Evolutionary conservation across 2,113 vertebrate genomes (phyloP).

Genomic region (Atrichornis clamosus): DNA sequence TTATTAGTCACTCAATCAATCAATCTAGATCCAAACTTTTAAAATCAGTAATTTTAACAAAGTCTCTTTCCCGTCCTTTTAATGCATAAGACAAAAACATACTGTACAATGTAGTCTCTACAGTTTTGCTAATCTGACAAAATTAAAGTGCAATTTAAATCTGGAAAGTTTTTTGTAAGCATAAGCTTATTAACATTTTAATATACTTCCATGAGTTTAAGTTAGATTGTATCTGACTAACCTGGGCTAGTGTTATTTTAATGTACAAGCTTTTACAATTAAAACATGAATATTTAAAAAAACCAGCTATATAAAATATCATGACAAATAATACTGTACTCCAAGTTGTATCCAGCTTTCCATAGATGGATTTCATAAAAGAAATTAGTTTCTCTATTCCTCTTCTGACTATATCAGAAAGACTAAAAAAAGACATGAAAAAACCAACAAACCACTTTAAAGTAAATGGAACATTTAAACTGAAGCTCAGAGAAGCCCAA

Average conservation of each 20-base stretch:
- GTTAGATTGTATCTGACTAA: background rate
- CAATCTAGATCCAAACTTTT: background rate
- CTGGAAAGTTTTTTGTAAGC: background rate
- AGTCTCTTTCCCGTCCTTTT: background rate
- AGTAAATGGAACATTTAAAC: background rate
- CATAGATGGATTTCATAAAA: background rate
- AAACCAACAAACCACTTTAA: background rate
- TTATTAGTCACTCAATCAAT: background rate
- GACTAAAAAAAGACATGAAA: background rate
- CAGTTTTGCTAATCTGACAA: background rate
- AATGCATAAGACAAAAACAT: background rate
- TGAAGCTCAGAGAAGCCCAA: background rate
- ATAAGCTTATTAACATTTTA: background rate
- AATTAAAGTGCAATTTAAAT: conserved; percentile 38
- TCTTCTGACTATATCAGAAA: background rate
- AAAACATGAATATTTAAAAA: background rate
- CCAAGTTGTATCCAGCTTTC: background rate
- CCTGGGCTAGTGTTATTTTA: background rate
- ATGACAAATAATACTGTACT: background rate
- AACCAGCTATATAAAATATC: background rate
- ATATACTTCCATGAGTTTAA: background rate
- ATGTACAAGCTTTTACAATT: background rate
- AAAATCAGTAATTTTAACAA: background rate
- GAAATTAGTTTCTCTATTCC: background rate
- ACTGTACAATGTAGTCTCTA: background rate